These are phyloP conservation scores for Hippotragus niger DNA, from an alignment of 2,113 vertebrate genomes.

Conservation along the genomic window DNA sequence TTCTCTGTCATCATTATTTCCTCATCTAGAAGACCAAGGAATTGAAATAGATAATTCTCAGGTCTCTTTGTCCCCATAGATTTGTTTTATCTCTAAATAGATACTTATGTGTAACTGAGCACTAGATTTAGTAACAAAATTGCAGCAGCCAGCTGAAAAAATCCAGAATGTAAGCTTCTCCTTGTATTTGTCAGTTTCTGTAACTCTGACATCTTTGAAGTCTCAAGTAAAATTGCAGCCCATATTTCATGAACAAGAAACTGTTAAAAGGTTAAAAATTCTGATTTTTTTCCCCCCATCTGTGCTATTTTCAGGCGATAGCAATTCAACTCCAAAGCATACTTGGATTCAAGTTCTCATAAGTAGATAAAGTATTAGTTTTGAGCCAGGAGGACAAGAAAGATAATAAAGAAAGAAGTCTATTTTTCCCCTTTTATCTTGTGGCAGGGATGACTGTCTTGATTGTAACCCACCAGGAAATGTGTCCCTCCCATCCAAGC, in stretches of 20 bases:
- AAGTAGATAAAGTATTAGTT: background rate
- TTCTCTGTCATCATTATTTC: background rate
- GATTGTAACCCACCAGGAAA: background rate
- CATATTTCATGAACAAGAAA: background rate
- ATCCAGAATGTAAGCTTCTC: background rate
- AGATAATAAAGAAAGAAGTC: background rate
- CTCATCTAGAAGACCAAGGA: background rate
- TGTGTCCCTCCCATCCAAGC: background rate
- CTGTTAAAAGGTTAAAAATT: slow-evolving; percentile 41
- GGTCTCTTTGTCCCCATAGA: background rate
- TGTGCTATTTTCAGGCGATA: background rate
- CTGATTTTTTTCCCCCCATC: background rate
- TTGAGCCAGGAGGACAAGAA: background rate
- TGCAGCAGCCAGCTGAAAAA: background rate
- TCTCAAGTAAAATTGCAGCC: background rate
- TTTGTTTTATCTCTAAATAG: slow-evolving; percentile 3
- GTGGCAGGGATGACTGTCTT: background rate
- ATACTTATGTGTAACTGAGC: background rate
- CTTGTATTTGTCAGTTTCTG: background rate
- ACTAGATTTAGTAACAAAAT: background rate
- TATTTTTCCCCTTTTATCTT: background rate
- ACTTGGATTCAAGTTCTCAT: background rate
- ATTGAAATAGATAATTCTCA: background rate
- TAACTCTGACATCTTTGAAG: background rate
- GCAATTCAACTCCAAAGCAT: background rate